These are phyloP conservation scores for Octodon degus DNA, from an alignment of 2,113 vertebrate species.

Conservation along the genomic window DNA sequence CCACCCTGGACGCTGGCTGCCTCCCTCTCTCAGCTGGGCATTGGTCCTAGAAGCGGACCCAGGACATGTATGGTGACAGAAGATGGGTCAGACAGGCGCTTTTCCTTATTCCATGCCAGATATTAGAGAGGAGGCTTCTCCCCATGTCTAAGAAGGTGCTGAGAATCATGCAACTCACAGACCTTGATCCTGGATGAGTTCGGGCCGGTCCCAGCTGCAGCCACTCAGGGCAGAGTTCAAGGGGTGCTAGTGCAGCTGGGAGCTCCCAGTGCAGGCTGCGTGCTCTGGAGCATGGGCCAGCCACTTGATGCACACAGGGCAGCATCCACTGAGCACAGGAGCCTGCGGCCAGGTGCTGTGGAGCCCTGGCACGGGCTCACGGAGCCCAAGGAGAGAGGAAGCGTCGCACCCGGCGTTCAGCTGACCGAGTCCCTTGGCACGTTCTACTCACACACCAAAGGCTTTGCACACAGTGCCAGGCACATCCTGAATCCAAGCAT, in stretches of 20 bases:
- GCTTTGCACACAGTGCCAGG: not conserved
- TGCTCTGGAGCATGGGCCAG: not conserved
- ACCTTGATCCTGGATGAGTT: not conserved
- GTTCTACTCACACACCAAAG: not conserved
- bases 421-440: not conserved
- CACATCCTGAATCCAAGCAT: not conserved
- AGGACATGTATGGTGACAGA: not conserved
- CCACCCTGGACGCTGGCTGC: rapidly evolving
- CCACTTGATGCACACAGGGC: too few species aligned
- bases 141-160: not conserved
- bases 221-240: not conserved
- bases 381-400: not conserved
- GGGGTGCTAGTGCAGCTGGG: not conserved
- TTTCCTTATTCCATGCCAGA: not conserved
- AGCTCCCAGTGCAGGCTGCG: not conserved
- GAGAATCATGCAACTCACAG: not conserved
- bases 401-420: not conserved
- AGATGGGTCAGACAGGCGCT: not conserved
- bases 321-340: too few species aligned
- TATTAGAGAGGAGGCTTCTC: not conserved
- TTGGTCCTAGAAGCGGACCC: not conserved
- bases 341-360: not conserved
- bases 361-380: rapidly evolving
- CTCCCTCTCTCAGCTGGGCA: not conserved
- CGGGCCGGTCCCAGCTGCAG: too few species aligned